Evolutionary conservation across 2,888 invertebrate genomes (phyloP).

Genomic region (Drosophila mettleri): DNA sequence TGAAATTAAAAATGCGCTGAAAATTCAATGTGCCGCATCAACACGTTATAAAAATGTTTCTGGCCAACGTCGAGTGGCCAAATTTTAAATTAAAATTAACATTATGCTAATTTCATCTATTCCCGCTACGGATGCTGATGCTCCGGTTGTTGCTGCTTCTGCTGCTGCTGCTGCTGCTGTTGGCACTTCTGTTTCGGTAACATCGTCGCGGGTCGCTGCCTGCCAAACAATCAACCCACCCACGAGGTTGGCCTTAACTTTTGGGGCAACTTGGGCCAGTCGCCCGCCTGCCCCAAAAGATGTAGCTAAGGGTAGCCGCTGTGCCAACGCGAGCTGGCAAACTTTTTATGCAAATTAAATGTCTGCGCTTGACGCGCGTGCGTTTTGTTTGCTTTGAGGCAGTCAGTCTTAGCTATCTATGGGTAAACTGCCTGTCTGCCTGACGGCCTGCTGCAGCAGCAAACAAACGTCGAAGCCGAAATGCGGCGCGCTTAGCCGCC

Average conservation of each 20-base stretch:
- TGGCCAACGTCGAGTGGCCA: constrained; percentile 76
- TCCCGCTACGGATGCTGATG: constrained; percentile 23
- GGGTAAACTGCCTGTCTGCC: constrained; percentile 22
- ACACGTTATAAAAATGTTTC: constrained; percentile 73
- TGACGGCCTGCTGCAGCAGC: constrained; percentile 9
- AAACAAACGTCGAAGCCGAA: constrained; percentile 29
- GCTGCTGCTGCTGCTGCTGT: constrained; percentile 9
- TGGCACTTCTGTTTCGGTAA: constrained; percentile 19
- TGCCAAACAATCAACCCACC: constrained; percentile 73
- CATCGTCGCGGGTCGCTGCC: constrained; percentile 68
- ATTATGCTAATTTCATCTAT: constrained; percentile 74
- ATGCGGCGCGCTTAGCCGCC: constrained; percentile 29
- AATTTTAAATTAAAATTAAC: constrained; percentile 80
- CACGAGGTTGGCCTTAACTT: constrained; percentile 53
- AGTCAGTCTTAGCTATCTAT: constrained; percentile 47
- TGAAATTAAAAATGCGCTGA: constrained; percentile 32
- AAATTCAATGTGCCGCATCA: constrained; percentile 78
- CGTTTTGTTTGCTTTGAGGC: constrained; percentile 77
- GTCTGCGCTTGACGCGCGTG: constrained; percentile 78
- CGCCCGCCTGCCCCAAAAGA: constrained; percentile 51
- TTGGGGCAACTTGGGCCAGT: constrained; percentile 47
- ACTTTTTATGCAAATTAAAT: constrained; percentile 79
- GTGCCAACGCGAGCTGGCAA: constrained; percentile 55
- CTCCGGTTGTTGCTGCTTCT: constrained; percentile 12
- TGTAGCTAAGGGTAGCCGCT: constrained; percentile 32